Evolutionary conservation across 2,113 vertebrate species (phyloP).

Genomic region (Phrynosoma blainvillii): DNA sequence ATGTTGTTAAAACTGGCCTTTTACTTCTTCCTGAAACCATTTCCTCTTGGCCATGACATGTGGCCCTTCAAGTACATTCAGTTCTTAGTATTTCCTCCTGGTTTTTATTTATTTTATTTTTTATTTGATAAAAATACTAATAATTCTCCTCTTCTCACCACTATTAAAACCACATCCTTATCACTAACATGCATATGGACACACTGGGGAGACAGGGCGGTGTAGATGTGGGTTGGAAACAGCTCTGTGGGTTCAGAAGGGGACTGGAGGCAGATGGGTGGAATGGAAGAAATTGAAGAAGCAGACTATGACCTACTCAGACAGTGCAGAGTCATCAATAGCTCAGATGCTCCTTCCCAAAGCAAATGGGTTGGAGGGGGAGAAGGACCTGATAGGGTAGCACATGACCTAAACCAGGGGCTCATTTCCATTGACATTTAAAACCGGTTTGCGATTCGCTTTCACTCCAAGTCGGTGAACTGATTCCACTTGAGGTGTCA

Average conservation of each 20-base stretch:
- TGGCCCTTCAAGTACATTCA: neutral
- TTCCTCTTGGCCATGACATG: neutral
- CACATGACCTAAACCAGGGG: neutral
- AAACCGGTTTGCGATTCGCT: too few relatives aligned
- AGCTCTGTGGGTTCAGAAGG: neutral
- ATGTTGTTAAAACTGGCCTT: neutral
- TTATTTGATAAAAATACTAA: neutral
- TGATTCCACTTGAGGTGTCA: too few relatives aligned
- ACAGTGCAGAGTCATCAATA: neutral
- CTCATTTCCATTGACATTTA: too few relatives aligned
- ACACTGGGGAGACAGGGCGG: neutral
- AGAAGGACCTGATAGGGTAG: neutral
- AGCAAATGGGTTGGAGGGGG: neutral
- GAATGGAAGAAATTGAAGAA: neutral
- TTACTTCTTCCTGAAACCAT: neutral
- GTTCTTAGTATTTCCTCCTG: neutral
- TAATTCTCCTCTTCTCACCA: neutral
- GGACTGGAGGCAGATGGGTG: neutral
- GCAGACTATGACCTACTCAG: neutral
- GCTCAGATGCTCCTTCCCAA: neutral
- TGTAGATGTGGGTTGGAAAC: neutral
- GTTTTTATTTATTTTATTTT: neutral
- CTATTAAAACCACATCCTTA: neutral
- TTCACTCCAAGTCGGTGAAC: too few relatives aligned
- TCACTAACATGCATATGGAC: neutral